A percentile compares a stretch with the other conserved stretches of the same genome.
These are phyloP conservation scores for Carcharodon carcharias DNA, from an alignment of 2,797 vertebrate species.

Conservation along the genomic window DNA sequence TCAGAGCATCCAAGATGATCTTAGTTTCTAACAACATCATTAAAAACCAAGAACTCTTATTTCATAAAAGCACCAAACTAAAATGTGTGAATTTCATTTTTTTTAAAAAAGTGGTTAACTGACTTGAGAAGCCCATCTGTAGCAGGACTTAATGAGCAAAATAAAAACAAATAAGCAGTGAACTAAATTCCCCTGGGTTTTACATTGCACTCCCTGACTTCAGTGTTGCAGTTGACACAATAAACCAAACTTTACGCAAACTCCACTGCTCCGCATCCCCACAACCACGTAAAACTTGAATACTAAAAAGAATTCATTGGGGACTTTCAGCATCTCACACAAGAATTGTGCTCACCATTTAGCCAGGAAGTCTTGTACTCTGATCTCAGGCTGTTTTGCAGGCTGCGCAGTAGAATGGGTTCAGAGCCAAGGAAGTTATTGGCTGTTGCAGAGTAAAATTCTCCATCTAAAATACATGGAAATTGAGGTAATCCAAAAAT, in stretches of 20 bases:
- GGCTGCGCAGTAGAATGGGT: conserved; percentile 61
- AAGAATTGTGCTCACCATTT: conserved; percentile 53
- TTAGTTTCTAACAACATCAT: background rate
- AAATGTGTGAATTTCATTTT: background rate
- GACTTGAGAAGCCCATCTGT: background rate
- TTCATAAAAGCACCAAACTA: background rate
- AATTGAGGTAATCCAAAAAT: background rate
- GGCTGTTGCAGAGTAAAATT: conserved; percentile 70
- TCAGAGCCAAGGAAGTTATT: conserved; percentile 73
- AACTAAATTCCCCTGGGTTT: background rate
- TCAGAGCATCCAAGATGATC: background rate
- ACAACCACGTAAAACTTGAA: background rate
- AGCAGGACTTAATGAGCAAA: background rate
- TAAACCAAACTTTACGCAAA: background rate
- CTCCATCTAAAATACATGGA: conserved; percentile 54
- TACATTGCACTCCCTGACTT: background rate
- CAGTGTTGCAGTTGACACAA: background rate
- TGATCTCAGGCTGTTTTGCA: conserved; percentile 55
- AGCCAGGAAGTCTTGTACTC: conserved; percentile 67
- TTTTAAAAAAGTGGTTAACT: background rate
- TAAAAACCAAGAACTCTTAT: background rate
- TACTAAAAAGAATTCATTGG: background rate
- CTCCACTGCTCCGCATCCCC: background rate
- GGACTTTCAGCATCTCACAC: background rate
- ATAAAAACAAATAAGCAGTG: background rate